Conservation (phyloP, 2,797 vertebrate species). For the Platyrinchus mystaceus region DNA sequence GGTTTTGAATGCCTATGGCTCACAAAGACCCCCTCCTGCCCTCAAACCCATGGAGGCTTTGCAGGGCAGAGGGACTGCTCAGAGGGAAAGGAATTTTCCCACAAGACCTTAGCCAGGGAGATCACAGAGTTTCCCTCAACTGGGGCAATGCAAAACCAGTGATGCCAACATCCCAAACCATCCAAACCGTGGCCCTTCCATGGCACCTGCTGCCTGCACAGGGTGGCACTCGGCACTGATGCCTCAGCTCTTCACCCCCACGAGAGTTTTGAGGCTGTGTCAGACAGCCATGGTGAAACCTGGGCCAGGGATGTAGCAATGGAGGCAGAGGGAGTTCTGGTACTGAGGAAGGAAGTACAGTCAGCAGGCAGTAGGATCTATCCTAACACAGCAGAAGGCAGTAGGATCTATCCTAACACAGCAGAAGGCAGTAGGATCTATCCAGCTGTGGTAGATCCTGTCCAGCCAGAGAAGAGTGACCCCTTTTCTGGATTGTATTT, state of each 20-base stretch:
- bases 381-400: too few relatives aligned
- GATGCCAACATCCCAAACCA: not conserved
- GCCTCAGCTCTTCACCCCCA: not conserved
- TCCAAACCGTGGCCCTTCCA: not conserved
- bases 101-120: not conserved
- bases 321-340: not conserved
- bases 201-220: slow-evolving; percentile 25
- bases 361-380: not conserved
- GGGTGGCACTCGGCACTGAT: not conserved
- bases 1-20: not conserved
- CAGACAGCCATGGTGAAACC: not conserved
- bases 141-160: not conserved
- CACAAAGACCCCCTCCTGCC: not conserved
- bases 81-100: slow-evolving; percentile 25
- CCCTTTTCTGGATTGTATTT: not conserved
- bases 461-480: not conserved
- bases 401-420: too few relatives aligned
- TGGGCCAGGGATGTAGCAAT: not conserved
- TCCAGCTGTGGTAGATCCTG: not conserved
- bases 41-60: not conserved
- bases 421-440: not conserved
- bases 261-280: not conserved
- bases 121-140: not conserved
- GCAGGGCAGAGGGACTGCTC: not conserved
- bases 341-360: not conserved